Percentiles rank a stretch among this genome's conserved stretches.
phyloP scores from a whole-genome alignment of 2,888 invertebrate species.

The Diadromus collaris region DNA sequence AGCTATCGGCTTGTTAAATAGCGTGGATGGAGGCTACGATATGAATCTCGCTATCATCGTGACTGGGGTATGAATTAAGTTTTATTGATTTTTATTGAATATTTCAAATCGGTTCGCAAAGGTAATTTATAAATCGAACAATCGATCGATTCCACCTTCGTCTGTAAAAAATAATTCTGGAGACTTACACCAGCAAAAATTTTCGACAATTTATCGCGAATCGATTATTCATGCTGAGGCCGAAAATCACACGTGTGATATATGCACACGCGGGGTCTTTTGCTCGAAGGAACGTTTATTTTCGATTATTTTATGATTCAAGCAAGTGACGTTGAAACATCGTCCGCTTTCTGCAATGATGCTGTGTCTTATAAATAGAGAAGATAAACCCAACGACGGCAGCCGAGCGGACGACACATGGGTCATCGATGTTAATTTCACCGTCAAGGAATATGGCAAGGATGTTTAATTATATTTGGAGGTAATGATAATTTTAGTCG shows the following conservation, averaged over 20 bases:
- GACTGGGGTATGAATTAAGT: not conserved
- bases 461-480: no score
- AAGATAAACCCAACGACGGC: not conserved
- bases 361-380: constrained; percentile 11
- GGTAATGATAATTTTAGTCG: no score
- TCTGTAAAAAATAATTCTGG: not conserved
- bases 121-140: not conserved
- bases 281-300: constrained; percentile 29
- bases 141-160: not conserved
- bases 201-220: constrained; percentile 17
- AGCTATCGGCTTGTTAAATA: no score
- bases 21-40: no score
- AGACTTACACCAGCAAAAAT: not conserved
- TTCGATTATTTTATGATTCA: constrained; percentile 37
- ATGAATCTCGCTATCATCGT: not conserved
- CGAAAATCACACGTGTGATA: not conserved
- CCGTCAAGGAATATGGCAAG: no score
- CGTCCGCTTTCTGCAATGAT: not conserved
- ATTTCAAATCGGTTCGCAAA: not conserved
- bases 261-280: not conserved
- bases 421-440: no score
- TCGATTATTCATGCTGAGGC: constrained; percentile 18
- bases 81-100: not conserved
- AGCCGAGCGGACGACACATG: not conserved
- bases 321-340: constrained; percentile 7